Evolutionary conservation across 2,888 invertebrate species (phyloP), one percentile per base, ranked within the genome.

Genomic region (Bembecia ichneumoniformis): DNA sequence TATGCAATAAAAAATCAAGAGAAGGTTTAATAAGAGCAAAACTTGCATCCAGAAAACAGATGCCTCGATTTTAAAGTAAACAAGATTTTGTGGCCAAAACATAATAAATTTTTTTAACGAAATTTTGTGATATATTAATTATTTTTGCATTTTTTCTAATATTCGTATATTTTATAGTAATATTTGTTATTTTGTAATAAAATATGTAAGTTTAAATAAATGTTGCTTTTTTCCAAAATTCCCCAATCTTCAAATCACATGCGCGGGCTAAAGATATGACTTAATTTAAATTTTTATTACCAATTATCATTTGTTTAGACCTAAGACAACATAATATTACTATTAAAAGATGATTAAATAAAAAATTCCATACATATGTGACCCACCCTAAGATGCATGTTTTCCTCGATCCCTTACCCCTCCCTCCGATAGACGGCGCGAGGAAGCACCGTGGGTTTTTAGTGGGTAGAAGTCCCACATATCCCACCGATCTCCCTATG

Each of bases 21-120:
- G n/a, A n/a, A 43, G 13, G 43, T 13, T 43, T n/a, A 10, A 1
- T n/a, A n/a, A 13, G 5, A 10, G 13, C n/a, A n/a, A n/a, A n/a
- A n/a, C n/a, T n/a, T n/a, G n/a, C n/a, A n/a, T n/a, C n/a, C n/a
- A n/a, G n/a, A n/a, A 43, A 43, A 43, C 43, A n/a, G 5, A 2
- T 43, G 43, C 43, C 43, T 2, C 16, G 35, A 47, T 35, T 47
- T 47, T 35, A 46, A 7, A 46, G 10, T 47, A 35, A 28, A 34
- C 35, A 4, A 47, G 20, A 34, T 35, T 47, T 13, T 35, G 47
- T n/a, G 35, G 47, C 34, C 11, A 47, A 35, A 35, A 43, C 43
- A 43, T 43, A 43, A 43, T 43, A 43, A 43, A n/a, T 47, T 35
- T 47, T 47, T 34, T 47, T 47, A 35, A 34, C 35, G 14, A 14